Evolutionary conservation across 1,140 invertebrate genomes (phyloP), one percentile per base, ranked within the genome.

Genomic region (Eciton burchellii): DNA sequence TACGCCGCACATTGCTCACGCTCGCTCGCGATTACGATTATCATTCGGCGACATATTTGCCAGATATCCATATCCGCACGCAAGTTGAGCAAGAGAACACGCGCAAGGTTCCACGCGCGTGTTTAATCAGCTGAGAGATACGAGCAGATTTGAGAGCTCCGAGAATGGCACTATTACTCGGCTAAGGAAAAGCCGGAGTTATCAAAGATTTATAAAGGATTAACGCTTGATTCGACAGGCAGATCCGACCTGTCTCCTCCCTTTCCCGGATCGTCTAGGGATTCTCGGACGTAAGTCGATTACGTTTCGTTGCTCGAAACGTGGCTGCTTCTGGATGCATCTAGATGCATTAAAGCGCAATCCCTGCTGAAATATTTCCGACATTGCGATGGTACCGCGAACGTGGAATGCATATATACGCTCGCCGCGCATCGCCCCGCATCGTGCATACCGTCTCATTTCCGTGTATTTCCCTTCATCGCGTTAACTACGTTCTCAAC

Each of bases 401-500:
- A 77, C 49, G 54, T 29, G 63, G 63, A 45, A 70, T 43, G 74
- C 63, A 24, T 54, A n/a, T 41, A 49, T 68, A 68, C 65, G 63
- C n/a, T 68, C 74, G 71, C 11, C 47, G 29, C 47, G 49, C 63
- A 68, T 77, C 14, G 19, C 24, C 2, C 35, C 6, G 54, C 16
- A 59, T 26, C 68, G 66, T 59, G 65, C 54, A 47, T 14, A 49
- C 47, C 83, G 84, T 86, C 65, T 57, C 70, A 77, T 86, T 70
- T 82, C 76, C 60, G 57, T 66, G 81, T 74, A 86, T 85, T 82
- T 73, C 84, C 71, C 84, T 85, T 86, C 85, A 76, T 45, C 47
- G 41, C 19, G 63, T 56, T 86, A 86, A 85, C 84, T 76, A 45
- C 77, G 52, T 71, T 54, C 63, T 82, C 84, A 86, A 87, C 84